Percentiles rank a stretch among this genome's conserved stretches.
Conservation (phyloP, 2,888 invertebrate species). For the Ditula angustiorana region DNA sequence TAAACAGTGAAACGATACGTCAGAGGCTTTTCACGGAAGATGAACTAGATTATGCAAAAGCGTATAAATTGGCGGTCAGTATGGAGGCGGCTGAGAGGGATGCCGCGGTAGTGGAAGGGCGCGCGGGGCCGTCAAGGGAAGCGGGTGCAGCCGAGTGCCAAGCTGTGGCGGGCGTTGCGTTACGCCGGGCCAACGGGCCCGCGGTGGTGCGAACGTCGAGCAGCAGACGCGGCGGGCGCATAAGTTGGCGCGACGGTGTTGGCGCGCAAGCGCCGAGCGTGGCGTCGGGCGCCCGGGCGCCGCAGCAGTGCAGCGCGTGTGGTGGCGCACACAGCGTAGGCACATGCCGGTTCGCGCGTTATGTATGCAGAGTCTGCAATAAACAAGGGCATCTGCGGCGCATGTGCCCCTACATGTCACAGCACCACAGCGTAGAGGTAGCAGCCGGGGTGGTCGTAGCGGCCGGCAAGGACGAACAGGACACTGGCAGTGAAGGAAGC, state of each 20-base stretch:
- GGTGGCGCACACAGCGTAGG: background rate
- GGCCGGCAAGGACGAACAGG: no score
- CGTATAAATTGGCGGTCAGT: no score
- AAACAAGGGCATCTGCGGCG: background rate
- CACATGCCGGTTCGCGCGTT: background rate
- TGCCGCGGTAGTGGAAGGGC: no score
- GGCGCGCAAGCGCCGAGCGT: background rate
- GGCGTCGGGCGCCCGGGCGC: background rate
- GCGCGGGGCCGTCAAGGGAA: no score
- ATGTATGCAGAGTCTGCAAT: constrained; percentile 2
- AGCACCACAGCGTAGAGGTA: background rate
- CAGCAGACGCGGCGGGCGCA: no score
- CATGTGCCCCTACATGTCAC: background rate
- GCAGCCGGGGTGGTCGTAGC: background rate
- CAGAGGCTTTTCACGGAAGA: no score
- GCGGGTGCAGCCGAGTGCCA: background rate
- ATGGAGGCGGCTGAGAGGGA: no score
- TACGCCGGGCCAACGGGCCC: background rate
- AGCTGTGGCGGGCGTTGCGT: background rate
- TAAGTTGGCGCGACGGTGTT: background rate
- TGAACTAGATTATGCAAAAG: no score
- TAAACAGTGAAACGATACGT: no score
- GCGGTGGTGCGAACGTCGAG: no score
- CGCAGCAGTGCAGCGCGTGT: background rate
- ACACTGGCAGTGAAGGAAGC: background rate